A percentile compares a stretch with the other conserved stretches of the same genome.
Evolutionary conservation across 2,113 vertebrate species (phyloP).

Genomic region (Muscicapa adusta): DNA sequence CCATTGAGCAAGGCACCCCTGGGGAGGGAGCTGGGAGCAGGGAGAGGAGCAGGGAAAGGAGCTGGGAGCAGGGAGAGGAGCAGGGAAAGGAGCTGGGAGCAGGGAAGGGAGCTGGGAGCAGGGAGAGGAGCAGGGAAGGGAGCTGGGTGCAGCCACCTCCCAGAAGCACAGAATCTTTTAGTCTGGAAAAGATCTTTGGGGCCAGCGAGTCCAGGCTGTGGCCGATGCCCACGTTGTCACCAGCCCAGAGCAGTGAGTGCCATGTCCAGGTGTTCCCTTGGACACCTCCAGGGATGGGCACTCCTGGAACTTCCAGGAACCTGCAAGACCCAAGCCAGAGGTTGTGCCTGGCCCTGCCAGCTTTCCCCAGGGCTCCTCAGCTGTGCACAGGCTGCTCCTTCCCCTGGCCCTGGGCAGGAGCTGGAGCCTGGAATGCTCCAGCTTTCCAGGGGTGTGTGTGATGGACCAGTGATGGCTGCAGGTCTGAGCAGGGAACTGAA

Average conservation of each 20-base stretch:
- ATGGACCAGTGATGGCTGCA: background rate
- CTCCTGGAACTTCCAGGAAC: background rate
- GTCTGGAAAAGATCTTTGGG: background rate
- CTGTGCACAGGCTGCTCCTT: background rate
- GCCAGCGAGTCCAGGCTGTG: fast-evolving
- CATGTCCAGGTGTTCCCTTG: fast-evolving
- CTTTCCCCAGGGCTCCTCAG: fast-evolving
- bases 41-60: no score
- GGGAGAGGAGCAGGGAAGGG: no score
- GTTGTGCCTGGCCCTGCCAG: background rate
- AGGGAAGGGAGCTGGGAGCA: no score
- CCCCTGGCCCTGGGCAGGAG: background rate
- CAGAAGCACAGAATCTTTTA: background rate
- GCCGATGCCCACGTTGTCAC: fast-evolving
- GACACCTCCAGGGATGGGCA: background rate
- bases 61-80: no score
- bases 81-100: background rate
- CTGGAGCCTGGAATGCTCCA: background rate
- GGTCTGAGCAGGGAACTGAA: background rate
- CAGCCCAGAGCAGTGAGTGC: background rate
- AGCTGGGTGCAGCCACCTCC: background rate
- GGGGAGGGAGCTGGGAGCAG: background rate
- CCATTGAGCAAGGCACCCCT: background rate
- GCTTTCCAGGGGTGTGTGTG: background rate
- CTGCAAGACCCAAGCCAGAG: background rate